Evolutionary conservation across 2,888 invertebrate species (phyloP), one percentile per base, ranked within the genome.

Genomic region (Lobophora halterata): DNA sequence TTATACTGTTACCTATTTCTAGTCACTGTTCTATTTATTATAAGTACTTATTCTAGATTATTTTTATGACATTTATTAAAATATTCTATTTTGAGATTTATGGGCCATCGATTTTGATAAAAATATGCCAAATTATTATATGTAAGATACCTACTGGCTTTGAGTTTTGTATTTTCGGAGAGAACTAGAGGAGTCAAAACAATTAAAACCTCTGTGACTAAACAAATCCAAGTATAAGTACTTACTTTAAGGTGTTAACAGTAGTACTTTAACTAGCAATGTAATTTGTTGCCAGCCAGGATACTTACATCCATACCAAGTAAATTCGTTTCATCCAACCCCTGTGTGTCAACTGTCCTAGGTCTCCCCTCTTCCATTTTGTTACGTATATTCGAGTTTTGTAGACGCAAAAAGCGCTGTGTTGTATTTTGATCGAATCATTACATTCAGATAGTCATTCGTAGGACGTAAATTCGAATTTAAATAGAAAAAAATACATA

Each of bases 61-160:
- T 71, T 75, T n/a, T 75, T 78, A 56, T 61, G 62, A 60, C 58
- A 57, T 67, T 70, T 67, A 58, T 65, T 55, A 56, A 58, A 53
- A 52, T 58, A 56, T 60, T 65, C 64, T 70, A 74, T 73, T 72
- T 73, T 69, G 61, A 64, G 62, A 60, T 68, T 51, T 58, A 32
- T 39, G 65, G 71, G 69, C 67, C 70, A 73, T 65, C 59, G 57
- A 57, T 73, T 73, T 79, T 73, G 60, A 71, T 71, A 71, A 55
- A 57, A 65, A 59, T 65, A 68, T 73, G 76, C 76, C 75, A 77
- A 79, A 77, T 75, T 71, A 71, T 66, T 59, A 53, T 44, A 23
- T 56, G 48, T 61, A 57, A 58, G 55, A 49, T 53, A 54, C 52
- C 49, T 53, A 59, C 54, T 60, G 58, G 56, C 59, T 57, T 59